phyloP scores from a whole-genome alignment of 2,888 invertebrate species.

The Melinaea marsaeus region DNA sequence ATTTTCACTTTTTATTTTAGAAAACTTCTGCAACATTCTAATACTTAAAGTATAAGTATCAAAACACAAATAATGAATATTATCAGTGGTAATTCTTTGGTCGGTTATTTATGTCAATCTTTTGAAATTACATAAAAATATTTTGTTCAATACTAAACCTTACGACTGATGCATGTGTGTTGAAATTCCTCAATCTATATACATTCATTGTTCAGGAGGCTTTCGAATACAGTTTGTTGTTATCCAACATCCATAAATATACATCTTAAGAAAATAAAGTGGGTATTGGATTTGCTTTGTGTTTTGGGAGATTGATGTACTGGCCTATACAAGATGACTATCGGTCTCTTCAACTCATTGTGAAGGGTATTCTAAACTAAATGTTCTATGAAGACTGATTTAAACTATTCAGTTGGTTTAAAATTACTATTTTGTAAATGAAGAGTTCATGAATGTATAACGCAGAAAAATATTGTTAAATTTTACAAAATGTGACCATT shows the following conservation, averaged over 20 bases:
- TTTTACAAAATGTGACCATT: too few species aligned
- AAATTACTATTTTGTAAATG: too few species aligned
- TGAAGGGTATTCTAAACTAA: too few species aligned
- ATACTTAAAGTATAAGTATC: not conserved
- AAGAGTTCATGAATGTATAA: too few species aligned
- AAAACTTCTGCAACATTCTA: not conserved
- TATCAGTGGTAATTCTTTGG: not conserved
- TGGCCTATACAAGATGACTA: not conserved
- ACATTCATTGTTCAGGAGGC: not conserved
- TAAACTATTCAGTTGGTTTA: too few species aligned
- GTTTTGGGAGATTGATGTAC: conserved; percentile 2
- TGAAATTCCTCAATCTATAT: not conserved
- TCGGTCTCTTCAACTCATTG: too few species aligned
- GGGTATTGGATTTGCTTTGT: conserved; percentile 8
- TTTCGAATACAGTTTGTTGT: conserved; percentile 19
- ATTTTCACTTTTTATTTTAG: too few species aligned
- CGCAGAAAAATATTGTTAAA: too few species aligned
- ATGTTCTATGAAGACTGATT: too few species aligned
- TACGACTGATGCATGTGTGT: not conserved
- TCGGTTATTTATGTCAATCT: not conserved
- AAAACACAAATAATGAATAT: not conserved
- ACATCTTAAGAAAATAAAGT: conserved; percentile 23
- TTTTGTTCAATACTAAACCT: conserved; percentile 1
- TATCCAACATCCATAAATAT: conserved; percentile 27
- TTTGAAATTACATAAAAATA: not conserved